Percentiles rank a stretch among this genome's conserved stretches.
Conservation (phyloP, 2,888 invertebrate species). For the Protophormia terraenovae region DNA sequence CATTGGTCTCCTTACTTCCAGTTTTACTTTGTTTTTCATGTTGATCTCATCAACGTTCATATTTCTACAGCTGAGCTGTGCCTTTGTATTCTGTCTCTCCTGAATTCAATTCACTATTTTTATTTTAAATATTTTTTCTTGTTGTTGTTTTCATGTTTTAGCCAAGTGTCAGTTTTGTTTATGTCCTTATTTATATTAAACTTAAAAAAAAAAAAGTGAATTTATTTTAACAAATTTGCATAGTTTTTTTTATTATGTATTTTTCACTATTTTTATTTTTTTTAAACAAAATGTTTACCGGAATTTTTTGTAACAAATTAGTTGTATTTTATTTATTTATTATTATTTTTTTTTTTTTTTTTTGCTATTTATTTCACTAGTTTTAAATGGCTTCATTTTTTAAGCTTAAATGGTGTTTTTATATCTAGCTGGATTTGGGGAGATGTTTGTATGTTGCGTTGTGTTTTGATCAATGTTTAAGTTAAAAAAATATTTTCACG, state of each 20-base stretch:
- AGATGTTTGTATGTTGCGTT: background rate
- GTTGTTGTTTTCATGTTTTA: background rate
- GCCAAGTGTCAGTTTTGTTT: conserved; percentile 58
- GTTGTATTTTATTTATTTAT: no score
- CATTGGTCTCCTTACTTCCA: background rate
- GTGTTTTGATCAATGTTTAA: conserved; percentile 24
- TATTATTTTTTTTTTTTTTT: conserved; percentile 12
- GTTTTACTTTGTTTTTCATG: background rate
- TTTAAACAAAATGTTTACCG: conserved; percentile 45
- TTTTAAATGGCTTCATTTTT: conserved; percentile 57
- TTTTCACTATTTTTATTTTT: conserved; percentile 10
- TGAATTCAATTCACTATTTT: conserved; percentile 16
- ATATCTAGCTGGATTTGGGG: background rate
- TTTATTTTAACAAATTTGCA: conserved; percentile 48
- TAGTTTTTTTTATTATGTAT: conserved; percentile 27
- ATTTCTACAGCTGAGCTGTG: conserved; percentile 18
- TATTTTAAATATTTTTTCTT: background rate
- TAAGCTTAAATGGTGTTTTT: conserved; percentile 37
- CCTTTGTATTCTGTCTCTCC: conserved; percentile 36
- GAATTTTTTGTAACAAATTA: conserved; percentile 35
- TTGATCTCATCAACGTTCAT: conserved; percentile 28
- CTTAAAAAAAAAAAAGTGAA: conserved; percentile 20
- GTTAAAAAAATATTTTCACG: background rate
- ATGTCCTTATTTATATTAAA: conserved; percentile 53
- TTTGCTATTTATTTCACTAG: background rate